These are phyloP conservation scores for Tor tambroides DNA, from an alignment of 2,113 vertebrate genomes.

Conservation along the genomic window DNA sequence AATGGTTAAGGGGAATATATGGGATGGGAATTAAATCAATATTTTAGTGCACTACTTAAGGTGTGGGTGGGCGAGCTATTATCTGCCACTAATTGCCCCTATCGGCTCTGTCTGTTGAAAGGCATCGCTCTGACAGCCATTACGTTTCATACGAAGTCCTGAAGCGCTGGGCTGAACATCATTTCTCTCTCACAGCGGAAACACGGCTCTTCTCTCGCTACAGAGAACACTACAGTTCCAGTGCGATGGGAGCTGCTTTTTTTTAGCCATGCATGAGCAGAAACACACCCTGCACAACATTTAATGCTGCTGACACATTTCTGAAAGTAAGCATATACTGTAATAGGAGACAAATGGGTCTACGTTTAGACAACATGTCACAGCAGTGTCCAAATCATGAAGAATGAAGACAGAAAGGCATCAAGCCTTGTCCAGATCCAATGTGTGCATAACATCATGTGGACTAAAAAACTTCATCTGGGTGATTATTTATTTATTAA, in stretches of 20 bases:
- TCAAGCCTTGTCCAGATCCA: not conserved
- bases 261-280: not conserved
- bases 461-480: not conserved
- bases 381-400: not conserved
- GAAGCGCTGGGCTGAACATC: constrained; percentile 56
- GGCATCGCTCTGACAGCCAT: constrained; percentile 67
- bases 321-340: not conserved
- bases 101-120: constrained; percentile 66
- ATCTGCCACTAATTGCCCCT: constrained; percentile 74
- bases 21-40: constrained; percentile 69
- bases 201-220: not conserved
- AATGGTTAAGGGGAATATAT: constrained; percentile 69
- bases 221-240: not conserved
- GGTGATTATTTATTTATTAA: not conserved
- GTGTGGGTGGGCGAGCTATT: constrained; percentile 60
- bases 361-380: not conserved
- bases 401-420: not conserved
- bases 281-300: constrained; percentile 4
- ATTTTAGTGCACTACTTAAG: constrained; percentile 65
- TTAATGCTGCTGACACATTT: not conserved
- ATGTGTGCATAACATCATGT: not conserved
- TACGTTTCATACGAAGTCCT: constrained; percentile 68
- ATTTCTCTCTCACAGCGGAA: constrained; percentile 54
- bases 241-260: not conserved
- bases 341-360: not conserved